These are phyloP conservation scores for Bombus vancouverensis DNA, from an alignment of 1,140 invertebrate species.

Conservation along the genomic window DNA sequence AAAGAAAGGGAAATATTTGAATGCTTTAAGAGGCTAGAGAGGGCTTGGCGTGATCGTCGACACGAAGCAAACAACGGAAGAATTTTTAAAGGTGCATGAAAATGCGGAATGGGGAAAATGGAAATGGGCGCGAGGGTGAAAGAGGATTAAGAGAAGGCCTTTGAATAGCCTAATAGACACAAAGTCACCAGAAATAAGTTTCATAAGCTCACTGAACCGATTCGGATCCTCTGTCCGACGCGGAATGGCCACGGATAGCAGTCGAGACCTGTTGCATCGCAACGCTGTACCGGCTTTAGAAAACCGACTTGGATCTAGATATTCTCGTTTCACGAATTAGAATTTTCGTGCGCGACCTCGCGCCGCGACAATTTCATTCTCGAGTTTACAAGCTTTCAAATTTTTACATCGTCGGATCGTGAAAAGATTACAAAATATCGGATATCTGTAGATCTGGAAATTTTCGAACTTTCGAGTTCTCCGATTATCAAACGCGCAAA, in stretches of 20 bases:
- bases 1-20: too few species aligned
- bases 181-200: slow-evolving; percentile 28
- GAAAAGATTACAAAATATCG: rapidly evolving
- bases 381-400: too few species aligned
- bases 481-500: too few species aligned
- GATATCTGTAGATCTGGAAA: too few species aligned
- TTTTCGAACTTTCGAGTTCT: too few species aligned
- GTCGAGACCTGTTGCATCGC: slow-evolving; percentile 17
- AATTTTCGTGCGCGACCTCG: not conserved
- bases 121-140: not conserved
- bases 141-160: slow-evolving; percentile 10
- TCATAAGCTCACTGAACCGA: not conserved
- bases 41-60: not conserved
- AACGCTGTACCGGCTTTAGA: not conserved
- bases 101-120: too few species aligned
- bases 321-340: not conserved
- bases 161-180: slow-evolving; percentile 2
- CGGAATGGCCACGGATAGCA: slow-evolving; percentile 8
- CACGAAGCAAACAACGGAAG: not conserved
- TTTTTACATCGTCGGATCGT: not conserved
- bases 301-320: not conserved
- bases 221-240: not conserved
- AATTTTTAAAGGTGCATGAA: not conserved
- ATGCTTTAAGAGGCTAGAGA: too few species aligned
- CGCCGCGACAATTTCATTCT: too few species aligned